Percentiles rank a stretch among this genome's conserved stretches.
These are phyloP conservation scores for Nematostella vectensis DNA, from an alignment of 92 coral and sea anemone genomes.

Conservation along the genomic window DNA sequence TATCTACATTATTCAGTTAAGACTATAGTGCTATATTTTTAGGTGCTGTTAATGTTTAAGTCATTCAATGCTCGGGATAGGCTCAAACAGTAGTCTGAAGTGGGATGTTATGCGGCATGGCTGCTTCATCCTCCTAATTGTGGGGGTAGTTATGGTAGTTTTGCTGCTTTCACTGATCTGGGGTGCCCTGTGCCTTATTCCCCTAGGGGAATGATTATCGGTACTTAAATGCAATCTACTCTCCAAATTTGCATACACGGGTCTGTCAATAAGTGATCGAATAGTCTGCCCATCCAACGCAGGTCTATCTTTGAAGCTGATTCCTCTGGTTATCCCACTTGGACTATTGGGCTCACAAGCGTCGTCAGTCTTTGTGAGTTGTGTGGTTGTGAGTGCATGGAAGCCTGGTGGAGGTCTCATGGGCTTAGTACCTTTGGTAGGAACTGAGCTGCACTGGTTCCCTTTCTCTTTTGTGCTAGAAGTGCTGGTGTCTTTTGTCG, in stretches of 20 bases:
- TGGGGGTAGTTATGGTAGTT: background rate
- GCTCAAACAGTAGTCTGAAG: slow-evolving; percentile 67
- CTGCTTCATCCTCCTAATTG: background rate
- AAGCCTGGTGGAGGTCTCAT: slow-evolving; percentile 15
- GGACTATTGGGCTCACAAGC: background rate
- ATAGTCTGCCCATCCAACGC: slow-evolving; percentile 28
- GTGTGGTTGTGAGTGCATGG: no score
- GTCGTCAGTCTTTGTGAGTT: no score
- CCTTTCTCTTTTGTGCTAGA: background rate
- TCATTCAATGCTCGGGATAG: slow-evolving; percentile 27
- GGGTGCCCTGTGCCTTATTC: slow-evolving; percentile 24
- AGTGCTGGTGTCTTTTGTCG: background rate
- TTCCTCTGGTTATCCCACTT: background rate
- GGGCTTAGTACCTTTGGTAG: background rate
- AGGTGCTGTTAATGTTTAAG: no score
- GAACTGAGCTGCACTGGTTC: background rate
- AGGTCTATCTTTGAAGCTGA: slow-evolving; percentile 4
- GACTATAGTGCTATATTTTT: no score
- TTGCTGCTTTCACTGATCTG: background rate
- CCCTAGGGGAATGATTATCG: no score
- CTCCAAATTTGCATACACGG: slow-evolving; percentile 41
- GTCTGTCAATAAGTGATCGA: slow-evolving; percentile 48
- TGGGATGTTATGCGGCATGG: slow-evolving; percentile 48
- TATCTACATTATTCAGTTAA: no score
- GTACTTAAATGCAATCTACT: slow-evolving; percentile 32